These are phyloP conservation scores for Tricholaema leucomelas DNA, from an alignment of 2,113 vertebrate species.

Conservation along the genomic window DNA sequence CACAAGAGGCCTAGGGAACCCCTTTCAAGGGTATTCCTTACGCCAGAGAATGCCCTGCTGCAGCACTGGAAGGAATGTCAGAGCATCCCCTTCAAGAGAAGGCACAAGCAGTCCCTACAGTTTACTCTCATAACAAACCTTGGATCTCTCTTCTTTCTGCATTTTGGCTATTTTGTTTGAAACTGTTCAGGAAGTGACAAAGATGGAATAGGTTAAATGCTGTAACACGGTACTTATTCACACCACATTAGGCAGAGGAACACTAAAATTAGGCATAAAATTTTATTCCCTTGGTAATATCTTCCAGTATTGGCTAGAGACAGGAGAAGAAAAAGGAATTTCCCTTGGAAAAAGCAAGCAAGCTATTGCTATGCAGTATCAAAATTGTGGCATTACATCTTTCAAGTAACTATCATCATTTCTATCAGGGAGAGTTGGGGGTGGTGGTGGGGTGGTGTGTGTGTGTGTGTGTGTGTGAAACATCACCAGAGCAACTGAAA, in stretches of 20 bases:
- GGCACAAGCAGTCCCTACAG: background rate
- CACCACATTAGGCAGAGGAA: constrained; percentile 68
- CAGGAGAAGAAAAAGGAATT: constrained; percentile 35
- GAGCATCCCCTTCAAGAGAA: background rate
- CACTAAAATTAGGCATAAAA: constrained; percentile 70
- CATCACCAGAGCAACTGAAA: background rate
- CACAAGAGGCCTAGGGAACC: background rate
- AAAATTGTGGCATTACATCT: background rate
- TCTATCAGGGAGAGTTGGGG: background rate
- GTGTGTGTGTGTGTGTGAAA: background rate
- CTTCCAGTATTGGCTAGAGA: constrained; percentile 41
- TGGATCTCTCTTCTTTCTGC: background rate
- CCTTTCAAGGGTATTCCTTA: constrained; percentile 6
- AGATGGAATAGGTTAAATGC: constrained; percentile 63
- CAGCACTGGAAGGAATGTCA: background rate
- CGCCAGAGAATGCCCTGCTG: background rate
- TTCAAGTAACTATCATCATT: background rate
- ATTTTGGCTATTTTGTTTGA: background rate
- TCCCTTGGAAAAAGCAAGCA: constrained; percentile 52
- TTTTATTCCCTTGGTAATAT: constrained; percentile 71
- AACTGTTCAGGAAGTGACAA: constrained; percentile 17
- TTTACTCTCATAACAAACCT: background rate
- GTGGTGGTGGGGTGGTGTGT: too few relatives aligned
- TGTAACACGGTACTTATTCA: constrained; percentile 64
- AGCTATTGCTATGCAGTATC: background rate